Evolutionary conservation across 2,113 vertebrate genomes (phyloP).

Genomic region (Chloropsis cyanopogon): DNA sequence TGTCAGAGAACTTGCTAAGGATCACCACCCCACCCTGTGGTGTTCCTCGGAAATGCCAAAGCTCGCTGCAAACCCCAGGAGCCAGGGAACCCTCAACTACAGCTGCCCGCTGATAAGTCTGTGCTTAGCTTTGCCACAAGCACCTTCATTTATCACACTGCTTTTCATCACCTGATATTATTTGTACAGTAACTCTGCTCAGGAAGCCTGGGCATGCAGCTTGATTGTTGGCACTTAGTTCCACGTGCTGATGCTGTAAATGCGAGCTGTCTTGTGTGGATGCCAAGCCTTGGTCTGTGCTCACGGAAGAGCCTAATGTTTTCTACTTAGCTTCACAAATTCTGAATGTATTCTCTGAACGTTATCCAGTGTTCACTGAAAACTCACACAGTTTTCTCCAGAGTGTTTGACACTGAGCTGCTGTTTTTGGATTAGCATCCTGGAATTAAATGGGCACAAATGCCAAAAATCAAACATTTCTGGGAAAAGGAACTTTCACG

Average conservation of each 20-base stretch:
- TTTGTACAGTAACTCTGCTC: not conserved
- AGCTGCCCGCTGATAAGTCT: not conserved
- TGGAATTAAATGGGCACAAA: not conserved
- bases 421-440: not conserved
- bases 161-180: slow-evolving; percentile 16
- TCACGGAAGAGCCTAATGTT: accelerated
- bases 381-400: not conserved
- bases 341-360: not conserved
- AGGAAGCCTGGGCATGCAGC: not conserved
- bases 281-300: not conserved
- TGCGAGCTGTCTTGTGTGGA: not conserved
- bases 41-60: not conserved
- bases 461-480: not conserved
- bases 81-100: not conserved
- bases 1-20: not conserved
- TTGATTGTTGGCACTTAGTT: not conserved
- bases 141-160: not conserved
- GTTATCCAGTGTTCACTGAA: not conserved
- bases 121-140: not conserved
- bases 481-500: not conserved
- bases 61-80: not conserved
- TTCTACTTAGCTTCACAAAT: not conserved
- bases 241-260: not conserved
- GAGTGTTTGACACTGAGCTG: not conserved
- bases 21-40: not conserved